Evolutionary conservation across 1,140 invertebrate genomes (phyloP), one percentile per base, ranked within the genome.

Genomic region (Drosophila ohnishii): DNA sequence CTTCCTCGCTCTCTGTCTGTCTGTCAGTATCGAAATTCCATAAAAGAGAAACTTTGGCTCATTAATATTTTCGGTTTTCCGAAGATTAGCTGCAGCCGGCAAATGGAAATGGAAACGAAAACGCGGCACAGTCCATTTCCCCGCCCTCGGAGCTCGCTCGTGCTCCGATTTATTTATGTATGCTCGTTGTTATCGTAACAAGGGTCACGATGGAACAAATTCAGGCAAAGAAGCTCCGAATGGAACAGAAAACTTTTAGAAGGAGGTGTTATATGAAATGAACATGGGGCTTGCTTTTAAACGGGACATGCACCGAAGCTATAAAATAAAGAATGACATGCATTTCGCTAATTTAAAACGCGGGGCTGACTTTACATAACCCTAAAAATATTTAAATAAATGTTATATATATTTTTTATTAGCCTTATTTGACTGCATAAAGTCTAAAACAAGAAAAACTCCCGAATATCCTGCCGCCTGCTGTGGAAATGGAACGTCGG

Each of bases 61-160:
- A 87, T 87, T 87, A 88, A 83, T 88, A 87, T 83, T 87, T 88
- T 83, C 57, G 71, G 75, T 88, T 88, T 83, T 74, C 76, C 30
- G 58, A 64, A 87, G 76, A 88, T 83, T 88, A 83, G 71, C 57
- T 66, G 79, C 59, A 34, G 28, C 45, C 67, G 35, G 51, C 65
- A 71, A 58, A 71, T 70, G 67, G 67, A 35, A 56, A 53, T 63
- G 28, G 65, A 48, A 78, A 64, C 34, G 59, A 55, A 87, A 74
- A 75, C 53, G 73, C 63, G 77, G 48, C 45, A 13, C 32, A 39
- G 67, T 60, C 45, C 45, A 53, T 57, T 34, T 35, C 42, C 32
- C 40, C 37, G n/a, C 22, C 25, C 39, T 47, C 48, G 60, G 44
- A 61, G 69, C 73, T 73, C 35, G 63, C 75, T 86, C 60, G 63